A percentile compares a stretch with the other conserved stretches of the same genome.
Conservation (phyloP, 2,888 invertebrate genomes). For the Melolontha melolontha region DNA sequence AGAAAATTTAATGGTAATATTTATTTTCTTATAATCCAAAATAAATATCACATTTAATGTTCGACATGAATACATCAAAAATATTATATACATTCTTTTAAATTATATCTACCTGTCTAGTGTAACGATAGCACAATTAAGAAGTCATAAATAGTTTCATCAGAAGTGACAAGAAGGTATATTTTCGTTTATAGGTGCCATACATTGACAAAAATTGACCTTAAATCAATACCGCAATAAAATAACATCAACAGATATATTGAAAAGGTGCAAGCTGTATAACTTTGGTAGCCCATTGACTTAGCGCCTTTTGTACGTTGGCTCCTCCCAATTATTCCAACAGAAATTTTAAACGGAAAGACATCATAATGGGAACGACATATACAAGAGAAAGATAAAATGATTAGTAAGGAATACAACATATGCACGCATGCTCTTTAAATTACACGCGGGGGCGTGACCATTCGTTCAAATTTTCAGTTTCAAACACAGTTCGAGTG, state of each 20-base stretch:
- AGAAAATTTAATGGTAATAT: no score
- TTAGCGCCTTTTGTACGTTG: slow-evolving; percentile 61
- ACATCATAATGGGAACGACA: slow-evolving; percentile 44
- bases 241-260: slow-evolving; percentile 39
- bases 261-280: slow-evolving; percentile 52
- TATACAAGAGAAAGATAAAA: slow-evolving; percentile 52
- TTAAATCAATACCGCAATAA: slow-evolving; percentile 61
- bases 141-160: slow-evolving; percentile 55
- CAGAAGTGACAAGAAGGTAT: slow-evolving; percentile 34
- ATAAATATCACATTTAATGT: no score
- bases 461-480: slow-evolving; percentile 54
- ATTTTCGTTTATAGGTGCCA: background rate
- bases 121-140: slow-evolving; percentile 51
- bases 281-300: slow-evolving; percentile 58
- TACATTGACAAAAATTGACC: slow-evolving; percentile 51
- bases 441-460: slow-evolving; percentile 59
- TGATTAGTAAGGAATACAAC: slow-evolving; percentile 53
- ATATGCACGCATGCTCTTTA: slow-evolving; percentile 60
- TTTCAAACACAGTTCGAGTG: slow-evolving; percentile 38
- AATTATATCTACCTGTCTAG: no score
- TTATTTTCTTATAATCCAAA: no score
- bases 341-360: slow-evolving; percentile 47
- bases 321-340: slow-evolving; percentile 62
- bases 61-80: no score
- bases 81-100: no score